Conservation (phyloP, 2,113 vertebrate species). For the Dromiciops gliroides region DNA sequence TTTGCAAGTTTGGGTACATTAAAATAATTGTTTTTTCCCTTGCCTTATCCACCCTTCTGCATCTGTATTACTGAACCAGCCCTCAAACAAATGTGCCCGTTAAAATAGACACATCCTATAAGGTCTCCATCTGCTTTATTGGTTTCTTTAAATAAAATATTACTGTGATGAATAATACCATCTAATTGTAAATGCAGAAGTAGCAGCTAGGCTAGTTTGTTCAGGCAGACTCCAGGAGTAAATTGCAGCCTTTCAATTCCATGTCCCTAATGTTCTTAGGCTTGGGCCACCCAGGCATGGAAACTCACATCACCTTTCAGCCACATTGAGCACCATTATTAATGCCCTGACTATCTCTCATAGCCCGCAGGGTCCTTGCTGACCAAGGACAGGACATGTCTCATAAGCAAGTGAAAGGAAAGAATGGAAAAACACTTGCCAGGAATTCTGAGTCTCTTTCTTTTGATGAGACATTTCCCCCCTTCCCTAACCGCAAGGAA, state of each 20-base stretch:
- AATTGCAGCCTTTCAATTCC: not conserved
- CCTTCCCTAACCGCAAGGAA: not conserved
- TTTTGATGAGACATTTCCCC: not conserved
- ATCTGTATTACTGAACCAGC: slow-evolving; percentile 42
- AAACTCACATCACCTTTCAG: slow-evolving; percentile 26
- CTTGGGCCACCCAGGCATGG: slow-evolving; percentile 16
- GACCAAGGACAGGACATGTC: not conserved
- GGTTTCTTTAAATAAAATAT: slow-evolving; percentile 75
- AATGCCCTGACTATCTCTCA: not conserved
- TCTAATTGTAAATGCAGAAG: slow-evolving; percentile 60
- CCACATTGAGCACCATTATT: not conserved
- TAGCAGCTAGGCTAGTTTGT: slow-evolving; percentile 19
- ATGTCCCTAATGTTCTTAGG: slow-evolving; percentile 33
- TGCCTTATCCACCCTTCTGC: slow-evolving; percentile 40
- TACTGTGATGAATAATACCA: slow-evolving; percentile 61
- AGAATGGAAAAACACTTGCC: not conserved
- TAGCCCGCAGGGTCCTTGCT: not conserved
- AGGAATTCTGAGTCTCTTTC: not conserved
- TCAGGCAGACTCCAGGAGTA: slow-evolving; percentile 47
- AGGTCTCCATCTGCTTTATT: slow-evolving; percentile 71
- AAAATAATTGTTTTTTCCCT: slow-evolving; percentile 63
- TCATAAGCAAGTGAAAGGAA: not conserved
- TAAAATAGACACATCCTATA: slow-evolving; percentile 62
- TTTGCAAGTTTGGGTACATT: slow-evolving; percentile 58
- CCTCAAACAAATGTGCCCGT: slow-evolving; percentile 62